Conservation (phyloP, 2,113 vertebrate genomes). For the Piliocolobus tephrosceles region DNA sequence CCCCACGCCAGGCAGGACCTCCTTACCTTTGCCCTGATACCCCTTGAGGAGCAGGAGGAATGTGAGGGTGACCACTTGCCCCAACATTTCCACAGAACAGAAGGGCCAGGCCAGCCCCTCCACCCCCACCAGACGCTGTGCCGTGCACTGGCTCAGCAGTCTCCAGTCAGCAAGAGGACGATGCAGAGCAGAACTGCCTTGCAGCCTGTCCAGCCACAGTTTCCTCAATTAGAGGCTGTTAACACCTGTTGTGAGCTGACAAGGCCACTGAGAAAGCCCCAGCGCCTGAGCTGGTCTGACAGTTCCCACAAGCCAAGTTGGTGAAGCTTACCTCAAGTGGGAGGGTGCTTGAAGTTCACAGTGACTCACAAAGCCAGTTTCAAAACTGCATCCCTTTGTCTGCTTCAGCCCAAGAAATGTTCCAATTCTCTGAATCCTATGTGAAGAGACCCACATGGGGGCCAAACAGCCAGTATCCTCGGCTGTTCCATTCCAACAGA, state of each 20-base stretch:
- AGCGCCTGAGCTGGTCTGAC: not conserved
- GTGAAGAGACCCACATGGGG: not conserved
- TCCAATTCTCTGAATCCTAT: not conserved
- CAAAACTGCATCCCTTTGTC: not conserved
- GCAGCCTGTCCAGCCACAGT: conserved; percentile 47
- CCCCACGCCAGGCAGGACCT: not conserved
- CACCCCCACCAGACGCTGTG: not conserved
- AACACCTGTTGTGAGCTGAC: not conserved
- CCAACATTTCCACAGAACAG: conserved; percentile 29
- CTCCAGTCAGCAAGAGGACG: not conserved
- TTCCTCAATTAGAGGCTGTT: conserved; percentile 63
- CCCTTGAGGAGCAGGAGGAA: conserved; percentile 13
- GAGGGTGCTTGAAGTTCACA: not conserved
- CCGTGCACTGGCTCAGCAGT: not conserved
- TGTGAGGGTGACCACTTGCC: not conserved
- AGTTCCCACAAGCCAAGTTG: not conserved
- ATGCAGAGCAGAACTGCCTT: not conserved
- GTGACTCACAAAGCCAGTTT: conserved; percentile 39
- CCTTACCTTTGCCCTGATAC: conserved; percentile 60
- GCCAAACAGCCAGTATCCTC: not conserved
- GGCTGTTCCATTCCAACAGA: not conserved
- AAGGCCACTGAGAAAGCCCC: conserved; percentile 25
- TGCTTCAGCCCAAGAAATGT: not conserved
- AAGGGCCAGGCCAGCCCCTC: not conserved
- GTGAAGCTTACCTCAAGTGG: not conserved